Evolutionary conservation across 2,888 invertebrate species (phyloP).

Genomic region (Muscina levida): DNA sequence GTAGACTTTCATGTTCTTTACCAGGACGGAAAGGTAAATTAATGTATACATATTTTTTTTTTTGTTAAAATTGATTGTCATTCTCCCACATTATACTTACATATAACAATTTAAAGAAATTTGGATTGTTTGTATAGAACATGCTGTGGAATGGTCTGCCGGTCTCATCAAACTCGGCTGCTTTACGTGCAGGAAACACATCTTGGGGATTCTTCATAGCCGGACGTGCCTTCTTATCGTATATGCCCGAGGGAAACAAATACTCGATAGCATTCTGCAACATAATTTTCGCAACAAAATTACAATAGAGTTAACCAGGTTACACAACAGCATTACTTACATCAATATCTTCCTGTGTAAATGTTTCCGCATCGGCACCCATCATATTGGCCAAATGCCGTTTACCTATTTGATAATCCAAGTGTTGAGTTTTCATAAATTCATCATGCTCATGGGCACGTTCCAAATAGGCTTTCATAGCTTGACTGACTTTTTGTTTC

Average conservation of each 20-base stretch:
- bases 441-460: conserved; percentile 89
- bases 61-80: no score
- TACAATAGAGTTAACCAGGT: neutral
- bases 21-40: no score
- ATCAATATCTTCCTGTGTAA: conserved; percentile 93
- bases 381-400: conserved; percentile 99
- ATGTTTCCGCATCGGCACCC: conserved; percentile 94
- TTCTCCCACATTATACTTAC: no score
- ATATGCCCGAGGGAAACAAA: conserved; percentile 97
- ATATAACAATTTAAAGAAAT: conserved; percentile 90
- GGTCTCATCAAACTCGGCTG: conserved; percentile 93
- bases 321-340: conserved; percentile 81
- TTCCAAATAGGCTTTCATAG: conserved; percentile 94
- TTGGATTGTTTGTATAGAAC: conserved; percentile 94
- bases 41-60: no score
- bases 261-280: conserved; percentile 91
- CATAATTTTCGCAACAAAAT: no score
- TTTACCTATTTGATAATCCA: conserved; percentile 94
- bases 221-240: conserved; percentile 91
- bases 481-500: conserved; percentile 88
- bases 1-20: no score
- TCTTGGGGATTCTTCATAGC: conserved; percentile 94
- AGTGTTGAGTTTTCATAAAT: conserved; percentile 89
- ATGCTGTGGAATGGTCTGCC: conserved; percentile 95
- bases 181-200: conserved; percentile 90